These are phyloP conservation scores for Idris sp. DNA, from an alignment of 1,140 invertebrate species.

Conservation along the genomic window DNA sequence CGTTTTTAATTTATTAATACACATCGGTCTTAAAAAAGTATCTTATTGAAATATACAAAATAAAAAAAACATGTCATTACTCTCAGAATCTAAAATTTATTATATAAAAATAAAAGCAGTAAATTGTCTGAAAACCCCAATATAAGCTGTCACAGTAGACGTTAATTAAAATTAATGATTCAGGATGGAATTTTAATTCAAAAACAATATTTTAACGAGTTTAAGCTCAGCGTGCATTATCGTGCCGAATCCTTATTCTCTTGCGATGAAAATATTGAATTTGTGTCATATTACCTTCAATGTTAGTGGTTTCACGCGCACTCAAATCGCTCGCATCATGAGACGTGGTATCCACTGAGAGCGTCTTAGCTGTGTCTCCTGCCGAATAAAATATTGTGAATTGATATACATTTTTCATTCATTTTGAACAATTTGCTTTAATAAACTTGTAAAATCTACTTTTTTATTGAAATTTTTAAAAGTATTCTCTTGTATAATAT, in stretches of 20 bases:
- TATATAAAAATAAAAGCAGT: no score
- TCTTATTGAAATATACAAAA: no score
- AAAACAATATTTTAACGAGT: constrained; percentile 6
- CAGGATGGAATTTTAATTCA: constrained; percentile 11
- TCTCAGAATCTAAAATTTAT: no score
- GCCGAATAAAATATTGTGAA: constrained; percentile 12
- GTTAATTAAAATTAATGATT: constrained; percentile 38
- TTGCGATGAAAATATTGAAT: constrained; percentile 64
- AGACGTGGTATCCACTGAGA: constrained; percentile 71
- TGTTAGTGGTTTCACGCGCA: constrained; percentile 72
- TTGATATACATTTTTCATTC: no score
- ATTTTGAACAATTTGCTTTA: not conserved
- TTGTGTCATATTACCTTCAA: constrained; percentile 74
- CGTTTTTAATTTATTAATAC: no score
- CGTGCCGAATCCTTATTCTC: constrained; percentile 54
- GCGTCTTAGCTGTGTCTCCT: constrained; percentile 72
- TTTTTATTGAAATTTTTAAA: no score
- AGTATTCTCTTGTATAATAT: no score
- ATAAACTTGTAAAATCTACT: no score
- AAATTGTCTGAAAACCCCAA: constrained; percentile 14
- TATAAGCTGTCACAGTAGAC: constrained; percentile 13
- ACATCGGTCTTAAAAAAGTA: no score
- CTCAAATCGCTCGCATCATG: constrained; percentile 74
- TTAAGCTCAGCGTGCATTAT: constrained; percentile 23
- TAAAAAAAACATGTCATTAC: no score